phyloP scores from a whole-genome alignment of 2,113 vertebrate genomes.

The Lonchura striata region DNA sequence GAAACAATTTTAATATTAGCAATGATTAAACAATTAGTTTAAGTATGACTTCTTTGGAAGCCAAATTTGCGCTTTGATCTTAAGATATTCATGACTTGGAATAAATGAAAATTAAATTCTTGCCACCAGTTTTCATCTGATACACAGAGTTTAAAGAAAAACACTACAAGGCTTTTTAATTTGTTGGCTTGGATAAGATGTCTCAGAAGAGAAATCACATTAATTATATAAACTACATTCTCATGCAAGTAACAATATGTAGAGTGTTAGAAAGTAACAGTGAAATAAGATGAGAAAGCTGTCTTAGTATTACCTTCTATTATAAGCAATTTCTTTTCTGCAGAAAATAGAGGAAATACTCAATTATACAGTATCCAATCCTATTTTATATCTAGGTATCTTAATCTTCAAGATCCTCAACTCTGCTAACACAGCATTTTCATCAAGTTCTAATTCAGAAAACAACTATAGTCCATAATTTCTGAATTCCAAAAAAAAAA shows the following conservation, averaged over 20 bases:
- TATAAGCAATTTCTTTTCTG: background rate
- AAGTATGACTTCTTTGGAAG: constrained; percentile 3
- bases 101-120: constrained; percentile 32
- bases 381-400: background rate
- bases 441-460: background rate
- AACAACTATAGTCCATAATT: background rate
- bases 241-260: background rate
- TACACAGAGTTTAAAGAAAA: background rate
- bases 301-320: background rate
- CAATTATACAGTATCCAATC: background rate
- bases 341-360: background rate
- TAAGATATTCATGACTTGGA: background rate
- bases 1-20: background rate
- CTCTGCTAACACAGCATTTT: background rate
- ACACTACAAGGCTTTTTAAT: background rate
- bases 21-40: constrained; percentile 2
- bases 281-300: background rate
- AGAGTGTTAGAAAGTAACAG: background rate
- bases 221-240: background rate
- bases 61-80: constrained; percentile 38
- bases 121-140: constrained; percentile 3
- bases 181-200: background rate
- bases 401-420: background rate
- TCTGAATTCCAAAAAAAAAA: background rate
- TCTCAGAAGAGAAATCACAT: background rate